phyloP scores from a whole-genome alignment of 2,113 vertebrate species.

The Falcunculus frontatus region DNA sequence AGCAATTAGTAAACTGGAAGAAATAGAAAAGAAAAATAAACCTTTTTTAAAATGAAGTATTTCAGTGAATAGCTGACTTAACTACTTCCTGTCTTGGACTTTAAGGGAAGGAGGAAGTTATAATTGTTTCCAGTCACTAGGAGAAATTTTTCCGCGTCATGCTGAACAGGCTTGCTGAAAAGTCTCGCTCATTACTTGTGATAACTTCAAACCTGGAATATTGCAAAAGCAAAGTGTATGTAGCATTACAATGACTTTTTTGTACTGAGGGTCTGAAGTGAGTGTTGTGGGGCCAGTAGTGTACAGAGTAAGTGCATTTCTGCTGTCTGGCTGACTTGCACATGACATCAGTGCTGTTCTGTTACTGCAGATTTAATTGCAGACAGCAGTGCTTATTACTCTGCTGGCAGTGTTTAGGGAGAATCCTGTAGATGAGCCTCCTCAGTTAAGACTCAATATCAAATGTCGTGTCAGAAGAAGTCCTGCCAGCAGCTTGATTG shows the following conservation, averaged over 20 bases:
- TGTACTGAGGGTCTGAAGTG: not conserved
- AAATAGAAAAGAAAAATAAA: not conserved
- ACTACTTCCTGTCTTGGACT: not conserved
- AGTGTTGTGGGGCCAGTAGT: not conserved
- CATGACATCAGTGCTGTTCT: not conserved
- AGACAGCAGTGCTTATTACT: not conserved
- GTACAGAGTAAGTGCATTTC: not conserved
- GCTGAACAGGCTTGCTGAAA: not conserved
- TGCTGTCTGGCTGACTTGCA: not conserved
- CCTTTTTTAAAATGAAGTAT: not conserved
- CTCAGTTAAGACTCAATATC: not conserved
- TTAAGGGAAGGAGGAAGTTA: not conserved
- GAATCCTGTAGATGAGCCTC: not conserved
- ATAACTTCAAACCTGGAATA: not conserved
- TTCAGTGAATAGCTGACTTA: not conserved
- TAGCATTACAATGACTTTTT: not conserved
- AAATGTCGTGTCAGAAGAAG: not conserved
- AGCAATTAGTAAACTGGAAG: not conserved
- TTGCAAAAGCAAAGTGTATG: not conserved
- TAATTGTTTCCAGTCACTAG: constrained; percentile 5
- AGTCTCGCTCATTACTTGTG: not conserved
- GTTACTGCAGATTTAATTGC: not conserved
- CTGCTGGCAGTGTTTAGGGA: not conserved
- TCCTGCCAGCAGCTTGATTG: not conserved
- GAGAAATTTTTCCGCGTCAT: not conserved